Evolutionary conservation across 2,888 invertebrate species (phyloP), one percentile per base, ranked within the genome.

Genomic region (Lymantria dispar): DNA sequence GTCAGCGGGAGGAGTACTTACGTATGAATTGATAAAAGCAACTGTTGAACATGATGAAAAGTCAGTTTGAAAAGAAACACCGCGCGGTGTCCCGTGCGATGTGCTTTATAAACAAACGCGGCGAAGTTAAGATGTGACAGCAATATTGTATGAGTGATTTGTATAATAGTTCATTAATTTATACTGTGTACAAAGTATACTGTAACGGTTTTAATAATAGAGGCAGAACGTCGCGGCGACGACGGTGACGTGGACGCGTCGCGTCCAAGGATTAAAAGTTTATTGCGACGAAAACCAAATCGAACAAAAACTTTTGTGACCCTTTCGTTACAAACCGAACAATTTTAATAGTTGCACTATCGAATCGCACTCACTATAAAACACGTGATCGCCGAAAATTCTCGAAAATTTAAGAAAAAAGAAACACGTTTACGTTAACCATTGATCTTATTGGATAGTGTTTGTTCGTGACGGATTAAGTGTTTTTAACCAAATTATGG

Each of bases 11-110:
- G 85, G 86, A 80, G 79, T 64, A 58, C 55, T 44, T 74, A 68
- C 74, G 74, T 64, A 67, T 78, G 86, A 87, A 84, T 85, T 91
- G 86, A 90, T 91, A 91, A 87, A 91, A 91, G 84, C 90, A 85
- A 89, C 87, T 80, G 86, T 83, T 81, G 82, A 78, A 80, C 83
- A 76, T 78, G 71, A 77, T 83, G 75, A 84, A 86, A 87, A 85
- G 82, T 90, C 85, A 91, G 90, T 91, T 83, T 72, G 81, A 65
- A 78, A 79, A 76, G 78, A 78, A 81, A 76, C 80, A 72, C 72
- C 76, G 80, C 66, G 76, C 64, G 72, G 76, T 60, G 73, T 70
- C 62, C 75, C 72, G 75, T 76, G 73, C 70, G 62, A 70, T 72
- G 74, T 68, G 60, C 64, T 60, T 72, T 59, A 66, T 66, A 60